Evolutionary conservation across 2,888 invertebrate genomes (phyloP), one percentile per base, ranked within the genome.

Genomic region (Ennomos erosarius): DNA sequence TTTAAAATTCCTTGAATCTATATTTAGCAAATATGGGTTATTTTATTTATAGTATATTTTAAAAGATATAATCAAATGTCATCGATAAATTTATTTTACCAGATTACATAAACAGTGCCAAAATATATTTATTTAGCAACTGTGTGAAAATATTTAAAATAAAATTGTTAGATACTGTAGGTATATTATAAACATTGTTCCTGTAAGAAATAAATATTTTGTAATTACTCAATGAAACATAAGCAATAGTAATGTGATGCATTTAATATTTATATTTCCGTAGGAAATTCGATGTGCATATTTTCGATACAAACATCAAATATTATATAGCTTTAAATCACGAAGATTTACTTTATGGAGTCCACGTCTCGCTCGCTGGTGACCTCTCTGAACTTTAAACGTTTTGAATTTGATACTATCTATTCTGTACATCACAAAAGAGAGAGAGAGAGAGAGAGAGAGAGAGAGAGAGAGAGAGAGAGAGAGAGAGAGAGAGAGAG

Each of bases 191-290:
- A 67, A 40, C 36, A 48, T 61, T 48, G 67, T 65, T 67, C 67
- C 65, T 67, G 61, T 65, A 60, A 47, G 26, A 63, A 59, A 58
- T 38, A 51, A 49, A 56, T 62, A 54, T 56, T 57, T 57, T 62
- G 52, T 63, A 62, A 46, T 13, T 11, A 12, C 26, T 43, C 40
- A 46, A 53, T 43, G 39, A 40, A 45, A 45, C 38, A n/a, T 35
- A 13, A 49, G 37, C 39, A 57, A 47, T 51, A 26, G 10, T 50
- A 45, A 33, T 45, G 52, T 16, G 36, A 54, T 53, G 49, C 49
- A 59, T 54, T 54, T 54, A 58, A 42, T 40, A 16, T 47, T 47
- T 34, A n/a, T 45, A 45, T 5, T 0, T 46, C 6, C 36, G 8
- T 10, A 36, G 6, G 42, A 42, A 13, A 42, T 16, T 9, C 2